phyloP scores from a whole-genome alignment of 2,888 invertebrate genomes.

The Philaethria dido region DNA sequence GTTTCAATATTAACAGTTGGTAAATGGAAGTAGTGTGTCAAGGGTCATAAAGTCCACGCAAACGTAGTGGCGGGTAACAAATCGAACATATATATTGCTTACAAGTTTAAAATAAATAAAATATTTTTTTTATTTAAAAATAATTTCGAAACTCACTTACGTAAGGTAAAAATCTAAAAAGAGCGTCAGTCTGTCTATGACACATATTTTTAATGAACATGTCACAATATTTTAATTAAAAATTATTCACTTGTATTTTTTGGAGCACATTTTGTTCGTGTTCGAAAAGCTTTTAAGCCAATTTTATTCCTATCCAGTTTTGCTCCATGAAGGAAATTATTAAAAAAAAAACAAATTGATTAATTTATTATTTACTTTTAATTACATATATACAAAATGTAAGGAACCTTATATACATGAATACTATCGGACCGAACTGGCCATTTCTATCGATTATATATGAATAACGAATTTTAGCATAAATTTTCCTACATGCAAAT shows the following conservation, averaged over 20 bases:
- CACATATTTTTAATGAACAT: conserved; percentile 12
- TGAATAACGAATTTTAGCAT: too few species aligned
- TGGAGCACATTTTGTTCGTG: conserved; percentile 17
- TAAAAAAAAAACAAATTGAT: neutral
- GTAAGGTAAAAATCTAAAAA: neutral
- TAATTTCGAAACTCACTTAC: neutral
- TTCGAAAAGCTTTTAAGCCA: conserved; percentile 13
- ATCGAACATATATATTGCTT: neutral
- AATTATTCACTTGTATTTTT: conserved; percentile 4
- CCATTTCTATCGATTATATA: too few species aligned
- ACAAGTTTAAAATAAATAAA: neutral
- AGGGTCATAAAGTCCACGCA: too few species aligned
- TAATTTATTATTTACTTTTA: neutral
- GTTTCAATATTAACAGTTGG: too few species aligned
- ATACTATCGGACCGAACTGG: too few species aligned
- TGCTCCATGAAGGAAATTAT: neutral
- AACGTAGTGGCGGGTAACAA: too few species aligned
- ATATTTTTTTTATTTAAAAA: neutral
- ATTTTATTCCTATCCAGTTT: conserved; percentile 6
- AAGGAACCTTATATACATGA: too few species aligned
- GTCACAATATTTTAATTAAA: conserved; percentile 18
- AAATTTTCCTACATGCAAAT: too few species aligned
- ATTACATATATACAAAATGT: too few species aligned
- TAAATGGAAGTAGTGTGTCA: too few species aligned
- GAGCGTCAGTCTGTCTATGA: neutral